Percentiles rank a stretch among this genome's conserved stretches.
phyloP scores from a whole-genome alignment of 2,888 invertebrate species.

The Temnothorax ravouxi region DNA sequence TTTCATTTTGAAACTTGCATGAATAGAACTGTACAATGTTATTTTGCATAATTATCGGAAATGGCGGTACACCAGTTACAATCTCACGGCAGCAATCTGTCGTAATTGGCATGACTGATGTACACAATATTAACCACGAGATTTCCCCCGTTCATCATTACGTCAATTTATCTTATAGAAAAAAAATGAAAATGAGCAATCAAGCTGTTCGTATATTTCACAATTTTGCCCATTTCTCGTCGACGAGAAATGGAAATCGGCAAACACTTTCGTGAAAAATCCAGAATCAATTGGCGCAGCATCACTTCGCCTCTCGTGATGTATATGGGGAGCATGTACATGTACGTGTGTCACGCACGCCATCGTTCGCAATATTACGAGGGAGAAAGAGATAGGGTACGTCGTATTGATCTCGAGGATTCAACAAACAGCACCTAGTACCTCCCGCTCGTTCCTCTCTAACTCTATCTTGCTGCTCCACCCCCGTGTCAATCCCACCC shows the following conservation, averaged over 20 bases:
- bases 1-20: slow-evolving; percentile 1
- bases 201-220: background rate
- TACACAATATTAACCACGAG: slow-evolving; percentile 26
- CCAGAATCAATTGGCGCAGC: slow-evolving; percentile 21
- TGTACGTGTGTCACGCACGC: slow-evolving; percentile 43
- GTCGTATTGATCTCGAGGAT: slow-evolving; percentile 85
- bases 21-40: slow-evolving; percentile 7
- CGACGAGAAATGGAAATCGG: background rate
- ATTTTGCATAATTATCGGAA: slow-evolving; percentile 37
- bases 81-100: slow-evolving; percentile 37
- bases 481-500: slow-evolving; percentile 49
- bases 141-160: slow-evolving; percentile 4
- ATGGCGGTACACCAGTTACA: background rate
- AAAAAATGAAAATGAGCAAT: slow-evolving; percentile 25
- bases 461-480: slow-evolving; percentile 72
- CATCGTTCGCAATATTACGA: slow-evolving; percentile 71
- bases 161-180: slow-evolving; percentile 16
- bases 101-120: slow-evolving; percentile 38
- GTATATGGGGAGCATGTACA: slow-evolving; percentile 27
- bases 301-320: slow-evolving; percentile 39
- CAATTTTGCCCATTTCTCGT: background rate
- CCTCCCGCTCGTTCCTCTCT: slow-evolving; percentile 75
- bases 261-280: slow-evolving; percentile 24
- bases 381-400: slow-evolving; percentile 78
- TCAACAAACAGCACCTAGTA: slow-evolving; percentile 85